phyloP scores from a whole-genome alignment of 1,140 invertebrate genomes.

The Apis cerana region DNA sequence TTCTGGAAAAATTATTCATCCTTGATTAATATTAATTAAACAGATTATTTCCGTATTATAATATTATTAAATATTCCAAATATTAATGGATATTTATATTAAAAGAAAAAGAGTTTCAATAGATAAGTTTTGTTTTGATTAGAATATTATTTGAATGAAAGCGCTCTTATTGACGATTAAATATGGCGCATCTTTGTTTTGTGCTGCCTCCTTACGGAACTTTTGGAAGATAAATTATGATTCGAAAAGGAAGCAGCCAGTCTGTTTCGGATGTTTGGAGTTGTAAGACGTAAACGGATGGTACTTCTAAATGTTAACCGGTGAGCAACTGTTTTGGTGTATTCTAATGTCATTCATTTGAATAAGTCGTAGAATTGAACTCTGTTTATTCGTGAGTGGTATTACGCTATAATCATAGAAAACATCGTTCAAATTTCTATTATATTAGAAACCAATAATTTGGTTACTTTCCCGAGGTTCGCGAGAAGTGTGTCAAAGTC shows the following conservation, averaged over 20 bases:
- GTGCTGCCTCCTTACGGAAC: neutral
- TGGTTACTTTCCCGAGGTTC: conserved; percentile 4
- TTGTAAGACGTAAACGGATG: neutral
- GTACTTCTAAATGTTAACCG: conserved; percentile 25
- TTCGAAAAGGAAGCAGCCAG: conserved; percentile 13
- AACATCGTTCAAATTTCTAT: no score
- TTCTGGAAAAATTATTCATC: neutral
- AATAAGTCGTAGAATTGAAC: neutral
- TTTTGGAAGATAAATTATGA: neutral
- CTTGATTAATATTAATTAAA: neutral
- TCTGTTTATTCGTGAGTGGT: neutral
- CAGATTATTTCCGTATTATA: neutral
- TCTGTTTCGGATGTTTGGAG: conserved; percentile 26
- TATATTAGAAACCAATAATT: neutral
- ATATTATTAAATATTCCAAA: neutral
- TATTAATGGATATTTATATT: neutral
- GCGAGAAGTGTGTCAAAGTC: conserved; percentile 51
- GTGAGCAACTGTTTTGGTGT: conserved; percentile 49
- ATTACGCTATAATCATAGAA: neutral
- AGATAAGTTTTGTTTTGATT: neutral
- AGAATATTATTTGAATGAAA: neutral
- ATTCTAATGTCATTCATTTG: conserved; percentile 16
- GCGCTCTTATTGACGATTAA: neutral
- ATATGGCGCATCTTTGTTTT: neutral
- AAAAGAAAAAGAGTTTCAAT: conserved; percentile 17